Conservation (phyloP, 2,888 invertebrate genomes). For the Ypsolopha scabrella region DNA sequence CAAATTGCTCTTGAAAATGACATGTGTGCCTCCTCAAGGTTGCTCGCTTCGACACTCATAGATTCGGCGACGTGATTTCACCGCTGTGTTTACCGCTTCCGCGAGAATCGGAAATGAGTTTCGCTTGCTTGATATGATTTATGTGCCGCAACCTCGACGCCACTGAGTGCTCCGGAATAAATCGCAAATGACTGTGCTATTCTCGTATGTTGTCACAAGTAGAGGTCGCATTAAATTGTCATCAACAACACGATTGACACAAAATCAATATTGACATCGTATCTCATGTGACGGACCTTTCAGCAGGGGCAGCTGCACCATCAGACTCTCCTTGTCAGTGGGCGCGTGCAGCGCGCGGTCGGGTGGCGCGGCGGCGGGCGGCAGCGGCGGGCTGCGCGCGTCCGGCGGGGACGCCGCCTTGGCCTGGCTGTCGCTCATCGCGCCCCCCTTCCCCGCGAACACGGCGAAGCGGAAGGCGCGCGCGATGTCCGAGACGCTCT, state of each 20-base stretch:
- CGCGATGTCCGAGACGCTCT: slow-evolving; percentile 61
- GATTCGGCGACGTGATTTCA: neutral
- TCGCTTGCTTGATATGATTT: neutral
- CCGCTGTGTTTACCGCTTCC: neutral
- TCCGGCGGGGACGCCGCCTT: slow-evolving; percentile 56
- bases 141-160: neutral
- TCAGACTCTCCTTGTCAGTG: slow-evolving; percentile 52
- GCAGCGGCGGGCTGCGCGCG: slow-evolving; percentile 48
- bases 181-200: neutral
- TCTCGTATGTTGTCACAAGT: too few species aligned
- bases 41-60: slow-evolving; percentile 14
- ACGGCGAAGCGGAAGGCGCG: slow-evolving; percentile 62
- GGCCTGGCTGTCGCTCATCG: slow-evolving; percentile 48
- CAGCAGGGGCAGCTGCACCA: slow-evolving; percentile 63
- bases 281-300: slow-evolving; percentile 52
- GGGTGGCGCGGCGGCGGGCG: slow-evolving; percentile 34
- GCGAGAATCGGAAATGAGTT: neutral
- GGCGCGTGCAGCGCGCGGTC: slow-evolving; percentile 32
- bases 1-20: neutral
- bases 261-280: neutral
- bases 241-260: neutral
- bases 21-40: slow-evolving; percentile 26
- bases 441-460: slow-evolving; percentile 31
- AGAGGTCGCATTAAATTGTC: too few species aligned
- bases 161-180: neutral